phyloP scores from a whole-genome alignment of 2,113 vertebrate genomes.

The Pseudorhombus dupliciocellatus region DNA sequence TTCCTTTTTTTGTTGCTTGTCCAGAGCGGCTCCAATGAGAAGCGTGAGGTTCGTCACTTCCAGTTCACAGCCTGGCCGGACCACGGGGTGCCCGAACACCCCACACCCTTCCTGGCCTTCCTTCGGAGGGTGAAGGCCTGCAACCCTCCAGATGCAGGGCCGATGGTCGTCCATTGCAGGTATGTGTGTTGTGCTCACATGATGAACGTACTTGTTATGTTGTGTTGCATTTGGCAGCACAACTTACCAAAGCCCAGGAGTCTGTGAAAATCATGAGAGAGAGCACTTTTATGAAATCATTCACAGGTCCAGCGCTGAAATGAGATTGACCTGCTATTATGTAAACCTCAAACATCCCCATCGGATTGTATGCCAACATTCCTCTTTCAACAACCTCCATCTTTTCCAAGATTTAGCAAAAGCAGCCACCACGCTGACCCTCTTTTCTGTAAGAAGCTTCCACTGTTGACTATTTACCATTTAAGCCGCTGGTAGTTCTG shows the following conservation, averaged over 20 bases:
- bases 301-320: slow-evolving; percentile 49
- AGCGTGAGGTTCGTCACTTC: slow-evolving; percentile 96
- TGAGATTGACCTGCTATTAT: slow-evolving; percentile 63
- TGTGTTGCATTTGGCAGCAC: slow-evolving; percentile 39
- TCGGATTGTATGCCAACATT: slow-evolving; percentile 46
- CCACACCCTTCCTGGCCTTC: slow-evolving; percentile 97
- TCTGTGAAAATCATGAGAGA: slow-evolving; percentile 38
- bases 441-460: slow-evolving; percentile 56
- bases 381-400: slow-evolving; percentile 47
- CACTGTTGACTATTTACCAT: slow-evolving; percentile 53
- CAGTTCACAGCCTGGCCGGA: slow-evolving; percentile 99
- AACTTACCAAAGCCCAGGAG: slow-evolving; percentile 30
- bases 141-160: slow-evolving; percentile 96
- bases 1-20: neutral
- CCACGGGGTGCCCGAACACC: slow-evolving; percentile 96
- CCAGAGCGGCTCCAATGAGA: slow-evolving; percentile 90
- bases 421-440: slow-evolving; percentile 23
- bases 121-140: slow-evolving; percentile 95
- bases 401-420: slow-evolving; percentile 38
- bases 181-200: slow-evolving; percentile 53
- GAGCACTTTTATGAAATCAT: slow-evolving; percentile 51
- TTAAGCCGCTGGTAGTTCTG: slow-evolving; percentile 25
- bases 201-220: slow-evolving; percentile 38
- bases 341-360: slow-evolving; percentile 58
- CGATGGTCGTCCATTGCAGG: slow-evolving; percentile 99